Evolutionary conservation across 2,888 invertebrate species (phyloP).

Genomic region (Phania funesta): DNA sequence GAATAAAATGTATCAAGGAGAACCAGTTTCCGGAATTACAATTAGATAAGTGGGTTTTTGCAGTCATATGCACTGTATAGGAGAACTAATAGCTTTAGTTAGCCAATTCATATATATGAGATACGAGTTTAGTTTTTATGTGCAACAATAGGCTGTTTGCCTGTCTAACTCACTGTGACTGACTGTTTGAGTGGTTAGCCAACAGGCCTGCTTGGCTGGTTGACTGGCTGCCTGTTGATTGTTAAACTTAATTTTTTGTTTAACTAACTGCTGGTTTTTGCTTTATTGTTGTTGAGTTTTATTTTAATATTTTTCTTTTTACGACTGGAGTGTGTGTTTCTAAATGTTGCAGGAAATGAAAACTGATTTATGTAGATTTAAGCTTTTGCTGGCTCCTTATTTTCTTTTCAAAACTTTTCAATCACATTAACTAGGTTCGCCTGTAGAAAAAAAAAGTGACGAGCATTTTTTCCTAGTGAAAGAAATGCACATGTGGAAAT

Average conservation of each 20-base stretch:
- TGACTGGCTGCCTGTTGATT: slow-evolving; percentile 23
- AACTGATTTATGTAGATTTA: slow-evolving; percentile 64
- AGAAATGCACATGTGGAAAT: background rate
- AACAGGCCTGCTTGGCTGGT: slow-evolving; percentile 13
- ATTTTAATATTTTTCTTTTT: slow-evolving; percentile 6
- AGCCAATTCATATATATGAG: background rate
- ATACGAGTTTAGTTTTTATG: background rate
- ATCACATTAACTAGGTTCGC: slow-evolving; percentile 16
- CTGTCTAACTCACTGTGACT: slow-evolving; percentile 42
- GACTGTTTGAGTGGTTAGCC: slow-evolving; percentile 6
- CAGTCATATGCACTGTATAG: background rate
- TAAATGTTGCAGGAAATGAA: slow-evolving; percentile 65
- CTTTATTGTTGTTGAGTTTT: slow-evolving; percentile 9
- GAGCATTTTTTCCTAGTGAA: background rate
- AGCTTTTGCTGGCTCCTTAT: slow-evolving; percentile 32
- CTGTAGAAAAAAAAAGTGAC: background rate
- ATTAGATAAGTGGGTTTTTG: slow-evolving; percentile 64
- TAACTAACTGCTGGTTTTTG: slow-evolving; percentile 35
- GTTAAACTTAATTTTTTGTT: slow-evolving; percentile 21
- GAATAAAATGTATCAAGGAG: slow-evolving; percentile 59
- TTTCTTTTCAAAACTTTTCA: slow-evolving; percentile 54
- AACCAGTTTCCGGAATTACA: slow-evolving; percentile 66
- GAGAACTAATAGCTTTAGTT: slow-evolving; percentile 13
- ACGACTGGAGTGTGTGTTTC: slow-evolving; percentile 54
- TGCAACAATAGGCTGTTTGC: slow-evolving; percentile 29